Evolutionary conservation across 2,888 invertebrate genomes (phyloP).

Genomic region (Cremastobaeus sp.): DNA sequence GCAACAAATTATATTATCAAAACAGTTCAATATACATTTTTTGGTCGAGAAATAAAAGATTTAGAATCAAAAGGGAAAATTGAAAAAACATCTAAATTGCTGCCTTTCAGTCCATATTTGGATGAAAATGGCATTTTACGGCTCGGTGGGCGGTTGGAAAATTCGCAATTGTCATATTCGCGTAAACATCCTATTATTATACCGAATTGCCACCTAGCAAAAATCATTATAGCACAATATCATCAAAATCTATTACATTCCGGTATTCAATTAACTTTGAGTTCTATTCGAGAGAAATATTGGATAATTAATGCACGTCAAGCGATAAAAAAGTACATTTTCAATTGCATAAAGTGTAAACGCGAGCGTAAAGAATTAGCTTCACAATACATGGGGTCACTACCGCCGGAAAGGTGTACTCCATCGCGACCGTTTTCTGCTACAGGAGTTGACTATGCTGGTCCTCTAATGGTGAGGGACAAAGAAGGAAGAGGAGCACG

Average conservation of each 20-base stretch:
- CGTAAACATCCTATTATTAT: constrained; percentile 7
- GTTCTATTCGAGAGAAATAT: neutral
- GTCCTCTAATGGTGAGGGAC: neutral
- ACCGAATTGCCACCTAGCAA: neutral
- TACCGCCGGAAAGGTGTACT: neutral
- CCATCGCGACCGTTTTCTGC: neutral
- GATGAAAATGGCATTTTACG: neutral
- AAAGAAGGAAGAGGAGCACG: neutral
- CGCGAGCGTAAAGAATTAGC: neutral
- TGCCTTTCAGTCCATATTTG: neutral
- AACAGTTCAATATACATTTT: too few relatives aligned
- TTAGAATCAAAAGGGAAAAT: neutral
- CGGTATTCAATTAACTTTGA: constrained; percentile 1
- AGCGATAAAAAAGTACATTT: neutral
- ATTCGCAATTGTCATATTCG: neutral
- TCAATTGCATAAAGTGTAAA: neutral
- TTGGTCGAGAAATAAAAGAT: neutral
- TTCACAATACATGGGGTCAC: neutral
- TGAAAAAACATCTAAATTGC: neutral
- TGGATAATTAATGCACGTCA: constrained; percentile 3
- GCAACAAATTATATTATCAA: too few relatives aligned
- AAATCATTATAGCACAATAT: neutral
- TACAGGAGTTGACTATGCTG: constrained; percentile 9
- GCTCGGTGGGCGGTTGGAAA: neutral
- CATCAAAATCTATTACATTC: neutral